A percentile compares a stretch with the other conserved stretches of the same genome.
phyloP scores from a whole-genome alignment of 2,113 vertebrate species.

The Oceanodroma tethys region DNA sequence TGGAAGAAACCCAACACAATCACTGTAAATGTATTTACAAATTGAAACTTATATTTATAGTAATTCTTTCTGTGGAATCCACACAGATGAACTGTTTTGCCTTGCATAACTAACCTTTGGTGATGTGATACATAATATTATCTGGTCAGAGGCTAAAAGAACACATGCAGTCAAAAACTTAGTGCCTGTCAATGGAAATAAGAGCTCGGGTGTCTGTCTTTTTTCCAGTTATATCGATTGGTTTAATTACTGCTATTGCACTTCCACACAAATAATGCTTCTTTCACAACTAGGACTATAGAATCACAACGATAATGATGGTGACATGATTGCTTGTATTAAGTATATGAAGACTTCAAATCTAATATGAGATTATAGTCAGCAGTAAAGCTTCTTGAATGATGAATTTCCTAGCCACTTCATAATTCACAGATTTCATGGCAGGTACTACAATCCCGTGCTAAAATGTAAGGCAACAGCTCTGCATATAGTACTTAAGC shows the following conservation, averaged over 20 bases:
- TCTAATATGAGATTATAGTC: not conserved
- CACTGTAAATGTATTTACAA: not conserved
- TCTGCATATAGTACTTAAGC: not conserved
- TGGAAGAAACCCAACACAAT: not conserved
- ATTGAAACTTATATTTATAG: not conserved
- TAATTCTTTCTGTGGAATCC: not conserved
- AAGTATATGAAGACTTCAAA: not conserved
- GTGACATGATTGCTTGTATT: not conserved
- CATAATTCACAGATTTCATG: not conserved
- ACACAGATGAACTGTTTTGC: not conserved
- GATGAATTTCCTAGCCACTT: not conserved
- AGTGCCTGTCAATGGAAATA: not conserved
- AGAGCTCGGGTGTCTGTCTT: not conserved
- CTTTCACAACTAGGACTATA: not conserved
- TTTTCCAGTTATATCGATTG: not conserved
- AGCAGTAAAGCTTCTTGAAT: not conserved
- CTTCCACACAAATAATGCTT: not conserved
- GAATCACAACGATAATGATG: not conserved
- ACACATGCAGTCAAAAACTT: not conserved
- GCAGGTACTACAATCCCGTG: not conserved
- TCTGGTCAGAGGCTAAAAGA: not conserved
- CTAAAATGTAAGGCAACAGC: not conserved
- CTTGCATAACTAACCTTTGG: not conserved
- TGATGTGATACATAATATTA: not conserved
- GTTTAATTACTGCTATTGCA: not conserved